phyloP scores from a whole-genome alignment of 1,140 invertebrate species.

The Acyrthosiphon pisum region DNA sequence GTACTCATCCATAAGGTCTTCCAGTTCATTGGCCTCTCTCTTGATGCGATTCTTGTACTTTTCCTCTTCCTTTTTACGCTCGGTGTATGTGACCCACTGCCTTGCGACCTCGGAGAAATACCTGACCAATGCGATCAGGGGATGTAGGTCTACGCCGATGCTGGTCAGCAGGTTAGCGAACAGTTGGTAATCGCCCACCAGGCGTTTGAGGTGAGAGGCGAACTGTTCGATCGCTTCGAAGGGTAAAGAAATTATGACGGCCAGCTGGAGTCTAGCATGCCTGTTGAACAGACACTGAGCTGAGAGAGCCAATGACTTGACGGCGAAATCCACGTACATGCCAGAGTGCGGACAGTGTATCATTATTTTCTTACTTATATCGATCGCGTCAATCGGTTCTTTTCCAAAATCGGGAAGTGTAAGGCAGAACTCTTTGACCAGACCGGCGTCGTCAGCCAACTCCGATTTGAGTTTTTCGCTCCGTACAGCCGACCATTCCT shows the following conservation, averaged over 20 bases:
- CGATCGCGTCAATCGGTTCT: neutral
- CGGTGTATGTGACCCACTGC: neutral
- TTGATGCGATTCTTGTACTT: neutral
- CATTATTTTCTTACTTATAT: neutral
- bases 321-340: neutral
- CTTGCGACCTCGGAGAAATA: no score
- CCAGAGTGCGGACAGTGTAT: neutral
- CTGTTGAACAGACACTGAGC: neutral
- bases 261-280: neutral
- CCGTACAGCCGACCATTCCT: neutral
- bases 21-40: fast-evolving
- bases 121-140: neutral
- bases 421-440: neutral
- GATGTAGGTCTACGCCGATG: neutral
- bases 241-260: fast-evolving
- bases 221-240: no score
- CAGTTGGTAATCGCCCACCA: neutral
- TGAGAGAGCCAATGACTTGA: neutral
- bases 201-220: fast-evolving
- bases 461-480: neutral
- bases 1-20: neutral
- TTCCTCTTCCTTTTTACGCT: neutral
- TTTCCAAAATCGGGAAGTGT: neutral
- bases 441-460: fast-evolving
- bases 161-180: neutral